These are phyloP conservation scores for Yponomeuta evonymella DNA, from an alignment of 2,888 invertebrate genomes.

Conservation along the genomic window DNA sequence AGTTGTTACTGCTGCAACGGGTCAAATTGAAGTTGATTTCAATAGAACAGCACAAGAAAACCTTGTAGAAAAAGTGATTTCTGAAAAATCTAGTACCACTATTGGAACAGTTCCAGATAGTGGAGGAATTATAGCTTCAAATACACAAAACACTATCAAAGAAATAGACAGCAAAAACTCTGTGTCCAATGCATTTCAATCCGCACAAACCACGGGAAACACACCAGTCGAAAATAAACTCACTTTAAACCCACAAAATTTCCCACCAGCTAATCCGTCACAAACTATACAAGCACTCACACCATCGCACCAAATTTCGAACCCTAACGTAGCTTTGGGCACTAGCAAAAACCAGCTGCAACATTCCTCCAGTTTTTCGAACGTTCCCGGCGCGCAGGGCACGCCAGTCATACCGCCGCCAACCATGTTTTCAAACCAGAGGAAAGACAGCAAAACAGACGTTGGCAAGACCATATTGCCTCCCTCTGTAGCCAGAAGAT, in stretches of 20 bases:
- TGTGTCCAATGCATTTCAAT: neutral
- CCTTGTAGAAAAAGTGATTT: neutral
- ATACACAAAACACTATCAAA: neutral
- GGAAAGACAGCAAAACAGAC: slow-evolving; percentile 33
- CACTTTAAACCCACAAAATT: slow-evolving; percentile 18
- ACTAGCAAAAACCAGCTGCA: neutral
- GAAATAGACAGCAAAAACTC: neutral
- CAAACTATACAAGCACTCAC: neutral
- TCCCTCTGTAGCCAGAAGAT: slow-evolving; percentile 61
- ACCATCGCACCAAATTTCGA: neutral
- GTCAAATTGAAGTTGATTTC: neutral
- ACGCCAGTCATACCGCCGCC: slow-evolving; percentile 56
- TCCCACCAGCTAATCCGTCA: neutral
- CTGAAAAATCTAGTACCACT: neutral
- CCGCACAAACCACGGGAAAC: neutral
- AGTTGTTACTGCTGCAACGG: neutral
- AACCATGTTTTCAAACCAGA: slow-evolving; percentile 51
- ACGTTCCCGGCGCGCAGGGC: slow-evolving; percentile 4
- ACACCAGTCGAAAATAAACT: neutral
- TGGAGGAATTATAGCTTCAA: neutral
- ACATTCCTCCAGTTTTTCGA: neutral
- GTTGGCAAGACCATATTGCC: slow-evolving; percentile 51
- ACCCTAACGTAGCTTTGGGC: neutral
- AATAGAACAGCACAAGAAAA: neutral
- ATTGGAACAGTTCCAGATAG: neutral